These are phyloP conservation scores for Ischnura elegans DNA, from an alignment of 2,888 invertebrate species.

Conservation along the genomic window DNA sequence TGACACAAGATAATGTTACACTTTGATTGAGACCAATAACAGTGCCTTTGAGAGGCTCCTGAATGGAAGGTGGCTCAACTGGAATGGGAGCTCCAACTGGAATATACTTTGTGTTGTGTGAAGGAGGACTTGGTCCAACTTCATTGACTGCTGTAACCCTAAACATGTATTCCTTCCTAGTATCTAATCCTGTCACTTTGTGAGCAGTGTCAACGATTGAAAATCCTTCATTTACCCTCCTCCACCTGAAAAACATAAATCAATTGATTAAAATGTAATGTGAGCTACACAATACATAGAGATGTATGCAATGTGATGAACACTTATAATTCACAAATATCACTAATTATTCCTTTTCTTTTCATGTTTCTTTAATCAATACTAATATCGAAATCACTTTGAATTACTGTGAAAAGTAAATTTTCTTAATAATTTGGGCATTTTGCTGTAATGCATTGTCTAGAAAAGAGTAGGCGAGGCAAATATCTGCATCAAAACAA, in stretches of 20 bases:
- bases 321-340: too few species aligned
- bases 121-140: constrained; percentile 87
- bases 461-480: too few species aligned
- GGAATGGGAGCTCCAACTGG: constrained; percentile 80
- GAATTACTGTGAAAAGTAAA: too few species aligned
- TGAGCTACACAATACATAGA: too few species aligned
- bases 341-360: too few species aligned
- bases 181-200: constrained; percentile 82
- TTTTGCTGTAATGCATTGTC: too few species aligned
- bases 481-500: too few species aligned
- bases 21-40: constrained; percentile 83
- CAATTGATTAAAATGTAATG: too few species aligned
- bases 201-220: constrained; percentile 83
- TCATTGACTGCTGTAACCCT: constrained; percentile 88
- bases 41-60: constrained; percentile 85
- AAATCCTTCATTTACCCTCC: constrained; percentile 80
- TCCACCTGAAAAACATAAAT: constrained; percentile 84
- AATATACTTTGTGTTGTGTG: constrained; percentile 83
- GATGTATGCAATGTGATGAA: too few species aligned
- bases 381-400: too few species aligned
- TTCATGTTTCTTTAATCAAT: too few species aligned
- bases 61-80: constrained; percentile 83
- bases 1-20: constrained; percentile 86
- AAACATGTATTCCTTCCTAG: constrained; percentile 85
- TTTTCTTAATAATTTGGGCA: too few species aligned